These are phyloP conservation scores for Labroides dimidiatus DNA, from an alignment of 2,797 vertebrate genomes.

Conservation along the genomic window DNA sequence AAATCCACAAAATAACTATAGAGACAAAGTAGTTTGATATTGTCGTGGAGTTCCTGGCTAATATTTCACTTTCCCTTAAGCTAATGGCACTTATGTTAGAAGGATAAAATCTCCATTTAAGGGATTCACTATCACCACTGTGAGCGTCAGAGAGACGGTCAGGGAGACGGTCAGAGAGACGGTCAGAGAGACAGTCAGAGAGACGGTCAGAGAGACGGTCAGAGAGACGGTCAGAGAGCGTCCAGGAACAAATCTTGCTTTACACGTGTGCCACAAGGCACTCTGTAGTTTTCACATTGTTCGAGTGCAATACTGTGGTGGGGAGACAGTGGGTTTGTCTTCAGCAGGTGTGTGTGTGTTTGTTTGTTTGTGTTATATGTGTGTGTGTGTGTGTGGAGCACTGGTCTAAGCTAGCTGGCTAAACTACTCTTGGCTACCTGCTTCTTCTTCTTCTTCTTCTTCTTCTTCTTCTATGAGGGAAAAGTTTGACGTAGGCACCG, in stretches of 20 bases:
- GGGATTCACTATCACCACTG: conserved; percentile 66
- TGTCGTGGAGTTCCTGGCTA: conserved; percentile 80
- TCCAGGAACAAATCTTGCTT: conserved; percentile 47
- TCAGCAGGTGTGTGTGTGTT: conserved; percentile 47
- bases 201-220: conserved; percentile 34
- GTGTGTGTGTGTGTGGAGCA: conserved; percentile 60
- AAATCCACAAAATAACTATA: conserved; percentile 88
- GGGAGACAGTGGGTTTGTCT: conserved; percentile 61
- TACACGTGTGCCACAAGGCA: conserved; percentile 57
- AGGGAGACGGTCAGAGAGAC: conserved; percentile 34
- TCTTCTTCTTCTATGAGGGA: conserved; percentile 69
- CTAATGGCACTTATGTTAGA: conserved; percentile 89
- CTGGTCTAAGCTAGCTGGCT: conserved; percentile 71
- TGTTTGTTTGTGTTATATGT: no score
- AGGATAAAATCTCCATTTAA: conserved; percentile 76
- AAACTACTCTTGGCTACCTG: conserved; percentile 70
- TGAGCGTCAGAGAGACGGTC: conserved; percentile 47
- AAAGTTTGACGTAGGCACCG: conserved; percentile 83
- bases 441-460: conserved; percentile 64
- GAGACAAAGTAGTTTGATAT: conserved; percentile 83
- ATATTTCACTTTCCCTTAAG: conserved; percentile 75
- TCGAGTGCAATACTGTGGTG: conserved; percentile 68
- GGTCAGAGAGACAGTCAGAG: conserved; percentile 34
- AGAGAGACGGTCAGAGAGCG: conserved; percentile 38
- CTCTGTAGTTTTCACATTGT: conserved; percentile 66